Conservation (phyloP, 2,797 vertebrate species). For the Peromyscus attwateri region DNA sequence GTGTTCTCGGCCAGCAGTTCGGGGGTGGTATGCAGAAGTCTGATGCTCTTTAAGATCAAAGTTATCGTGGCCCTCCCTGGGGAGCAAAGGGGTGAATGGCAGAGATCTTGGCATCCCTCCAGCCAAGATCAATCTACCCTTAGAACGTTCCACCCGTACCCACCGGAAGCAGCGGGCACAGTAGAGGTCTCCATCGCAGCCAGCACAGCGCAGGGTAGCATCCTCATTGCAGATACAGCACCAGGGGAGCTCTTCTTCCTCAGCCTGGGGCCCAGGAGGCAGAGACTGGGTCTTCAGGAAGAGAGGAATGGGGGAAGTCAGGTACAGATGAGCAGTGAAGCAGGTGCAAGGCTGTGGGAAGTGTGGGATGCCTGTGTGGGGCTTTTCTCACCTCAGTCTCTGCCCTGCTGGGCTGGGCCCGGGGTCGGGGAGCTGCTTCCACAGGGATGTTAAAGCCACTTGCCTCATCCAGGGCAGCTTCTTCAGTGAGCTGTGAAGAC, state of each 20-base stretch:
- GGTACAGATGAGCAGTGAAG: not conserved
- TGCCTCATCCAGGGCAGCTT: constrained; percentile 94
- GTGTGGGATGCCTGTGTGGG: not conserved
- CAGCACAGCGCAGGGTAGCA: constrained; percentile 93
- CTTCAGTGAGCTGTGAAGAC: constrained; percentile 93
- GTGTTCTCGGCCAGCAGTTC: constrained; percentile 83
- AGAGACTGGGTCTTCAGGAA: not conserved
- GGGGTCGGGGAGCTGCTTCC: constrained; percentile 86
- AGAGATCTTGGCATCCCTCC: not conserved
- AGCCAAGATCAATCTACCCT: not conserved
- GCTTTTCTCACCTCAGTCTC: constrained; percentile 84
- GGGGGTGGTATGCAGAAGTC: constrained; percentile 91
- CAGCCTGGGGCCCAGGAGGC: constrained; percentile 16
- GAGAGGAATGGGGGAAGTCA: not conserved
- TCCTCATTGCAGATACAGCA: constrained; percentile 98
- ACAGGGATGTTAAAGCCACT: constrained; percentile 96
- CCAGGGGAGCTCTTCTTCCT: constrained; percentile 96
- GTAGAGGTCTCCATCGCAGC: constrained; percentile 95
- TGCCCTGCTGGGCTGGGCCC: constrained; percentile 63
- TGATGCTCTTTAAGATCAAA: constrained; percentile 95
- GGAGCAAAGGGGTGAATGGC: constrained; percentile 36
- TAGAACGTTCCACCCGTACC: not conserved
- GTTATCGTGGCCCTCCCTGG: constrained; percentile 97
- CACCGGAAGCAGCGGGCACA: constrained; percentile 97
- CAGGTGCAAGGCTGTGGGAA: not conserved